Conservation (phyloP, 2,113 vertebrate genomes). For the Leptocoma aspasia region DNA sequence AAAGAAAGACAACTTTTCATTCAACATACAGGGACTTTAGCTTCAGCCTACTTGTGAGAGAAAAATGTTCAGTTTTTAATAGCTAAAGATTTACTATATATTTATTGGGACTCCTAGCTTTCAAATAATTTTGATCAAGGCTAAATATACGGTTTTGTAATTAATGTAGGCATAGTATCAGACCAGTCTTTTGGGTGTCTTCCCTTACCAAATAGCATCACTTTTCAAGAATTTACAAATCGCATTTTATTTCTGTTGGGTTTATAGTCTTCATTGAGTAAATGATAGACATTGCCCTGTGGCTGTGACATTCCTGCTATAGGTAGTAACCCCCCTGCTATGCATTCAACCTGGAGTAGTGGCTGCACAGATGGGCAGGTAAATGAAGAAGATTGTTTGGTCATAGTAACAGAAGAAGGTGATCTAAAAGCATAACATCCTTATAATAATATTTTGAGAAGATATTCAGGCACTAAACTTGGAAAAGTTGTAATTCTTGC, state of each 20-base stretch:
- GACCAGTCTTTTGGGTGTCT: neutral
- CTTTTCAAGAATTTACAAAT: neutral
- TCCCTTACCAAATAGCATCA: neutral
- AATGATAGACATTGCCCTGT: neutral
- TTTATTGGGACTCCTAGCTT: neutral
- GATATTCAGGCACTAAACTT: neutral
- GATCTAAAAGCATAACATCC: neutral
- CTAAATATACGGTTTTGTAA: neutral
- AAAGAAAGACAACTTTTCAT: neutral
- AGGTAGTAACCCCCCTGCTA: neutral
- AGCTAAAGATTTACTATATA: neutral
- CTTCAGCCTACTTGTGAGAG: neutral
- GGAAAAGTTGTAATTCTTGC: neutral
- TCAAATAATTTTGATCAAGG: neutral
- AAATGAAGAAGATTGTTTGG: neutral
- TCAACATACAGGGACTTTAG: neutral
- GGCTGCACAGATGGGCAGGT: neutral
- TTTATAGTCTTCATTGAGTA: neutral
- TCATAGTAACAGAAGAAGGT: neutral
- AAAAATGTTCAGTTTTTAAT: neutral
- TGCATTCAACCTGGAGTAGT: neutral
- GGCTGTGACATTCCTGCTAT: neutral
- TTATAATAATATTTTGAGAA: neutral
- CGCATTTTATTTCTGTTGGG: neutral
- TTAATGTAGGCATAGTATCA: neutral